Evolutionary conservation across 1,140 invertebrate species (phyloP), one percentile per base, ranked within the genome.

Genomic region (Zaprionus taronus): DNA sequence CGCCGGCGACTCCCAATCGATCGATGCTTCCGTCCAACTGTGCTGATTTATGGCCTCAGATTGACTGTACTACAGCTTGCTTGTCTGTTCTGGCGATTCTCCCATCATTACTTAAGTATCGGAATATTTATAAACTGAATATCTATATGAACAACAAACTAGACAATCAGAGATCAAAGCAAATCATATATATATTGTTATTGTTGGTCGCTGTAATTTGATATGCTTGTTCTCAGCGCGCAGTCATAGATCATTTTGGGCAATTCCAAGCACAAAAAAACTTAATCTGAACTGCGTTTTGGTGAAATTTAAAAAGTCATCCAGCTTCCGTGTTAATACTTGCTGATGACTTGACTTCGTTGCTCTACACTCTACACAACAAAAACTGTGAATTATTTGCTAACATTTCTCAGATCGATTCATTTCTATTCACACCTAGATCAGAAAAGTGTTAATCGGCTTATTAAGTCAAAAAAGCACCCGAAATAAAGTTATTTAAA

Each of bases 1-100:
- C 47, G 47, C 31, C 12, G 69, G 49, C 67, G 61, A 44, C 69
- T 56, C 60, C 60, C 53, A 60, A 84, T 86, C 76, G 81, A 84
- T 80, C 66, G 73, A 58, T 64, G 77, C 65, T 70, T 80, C 41
- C 73, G 60, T 57, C 38, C 66, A 62, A 31, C 53, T 41, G 12
- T 28, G 60, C 68, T 86, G 83, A 86, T 86, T 86, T 86, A 86
- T 86, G 73, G 73, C 70, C 53, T 65, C 57, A 67, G 83, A 72
- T 77, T 73, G 70, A 76, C 53, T 56, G n/a, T 47, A 51, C 38
- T 56, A 63, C 58, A 79, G 57, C 68, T 56, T 75, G 36, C 47
- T 41, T 53, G 38, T 65, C 51, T 71, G 11, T 34, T 60, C 65
- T 51, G 44, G 22, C 41, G 20, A 71, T 57, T n/a, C 38, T 38